Base-by-base conservation (phyloP, 2,797 vertebrate species). In the Microctenopoma steveboyesi region DNA sequence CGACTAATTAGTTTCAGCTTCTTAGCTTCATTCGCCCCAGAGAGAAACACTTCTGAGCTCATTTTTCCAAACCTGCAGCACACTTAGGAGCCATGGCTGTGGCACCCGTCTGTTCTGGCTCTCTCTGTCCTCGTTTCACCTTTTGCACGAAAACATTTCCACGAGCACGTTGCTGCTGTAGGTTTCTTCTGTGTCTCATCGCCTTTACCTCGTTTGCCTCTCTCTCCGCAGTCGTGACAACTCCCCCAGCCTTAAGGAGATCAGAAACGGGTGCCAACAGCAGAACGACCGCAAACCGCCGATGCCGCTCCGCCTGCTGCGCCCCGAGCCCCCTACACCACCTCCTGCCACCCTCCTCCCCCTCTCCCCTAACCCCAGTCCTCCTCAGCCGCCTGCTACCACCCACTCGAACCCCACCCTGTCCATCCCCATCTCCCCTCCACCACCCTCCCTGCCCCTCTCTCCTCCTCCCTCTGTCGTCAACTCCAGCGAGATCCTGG, bases 161-260 rank as follows among this genome's bases (percentile, higher is more conserved):
- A 13, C 59, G 11, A 35, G 30, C 49, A 12, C 16, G 37, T 13
- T 27, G 14, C 37, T 3, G 43, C 14, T 27, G 42, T 15, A 22
- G 48, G 12, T 50, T 6, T 10, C 1, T 3, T 42, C 0, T 42
- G 4, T 35, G 6, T 45, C 51, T 10, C 7, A 25, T 64, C 50
- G 16, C 33, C 10, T 33, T 13, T 16, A 7, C 7, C n/a, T 47
- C 43, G 0, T 67, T 42, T 54, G 1, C 10, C 5, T 12, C 37
- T 7, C 5, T 22, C 16, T n/a, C 48, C 62, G 0, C 83, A 99
- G 98, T 54, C 96, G 97, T 9, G 98, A 99, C 92, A 99, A 99
- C 85, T 98, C 98, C 16, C 98, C 98, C 13, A 99, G 97, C 89
- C 94, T 99, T 85, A 99, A 98, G 89, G 98, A 99, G 93, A 99